phyloP scores from a whole-genome alignment of 2,888 invertebrate genomes.

The Drosophila maculinotata region DNA sequence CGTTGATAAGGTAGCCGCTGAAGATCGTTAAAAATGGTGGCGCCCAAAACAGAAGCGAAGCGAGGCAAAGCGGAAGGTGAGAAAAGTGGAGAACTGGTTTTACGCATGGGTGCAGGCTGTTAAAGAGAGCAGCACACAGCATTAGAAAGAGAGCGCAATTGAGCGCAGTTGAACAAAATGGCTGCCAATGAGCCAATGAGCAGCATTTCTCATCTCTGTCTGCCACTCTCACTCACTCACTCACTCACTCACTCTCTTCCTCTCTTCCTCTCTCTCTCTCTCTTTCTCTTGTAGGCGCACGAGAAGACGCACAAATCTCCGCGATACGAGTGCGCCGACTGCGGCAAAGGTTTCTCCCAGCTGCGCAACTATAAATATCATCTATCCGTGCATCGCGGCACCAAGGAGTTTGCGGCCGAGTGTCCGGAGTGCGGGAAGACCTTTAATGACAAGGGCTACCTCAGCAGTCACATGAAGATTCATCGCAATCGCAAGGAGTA shows the following conservation, averaged over 20 bases:
- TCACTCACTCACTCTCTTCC: neutral
- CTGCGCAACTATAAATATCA: conserved; percentile 94
- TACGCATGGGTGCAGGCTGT: conserved; percentile 74
- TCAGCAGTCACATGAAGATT: conserved; percentile 94
- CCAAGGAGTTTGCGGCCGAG: conserved; percentile 90
- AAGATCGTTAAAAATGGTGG: conserved; percentile 71
- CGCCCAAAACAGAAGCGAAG: conserved; percentile 63
- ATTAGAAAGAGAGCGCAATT: conserved; percentile 58
- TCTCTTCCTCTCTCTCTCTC: neutral
- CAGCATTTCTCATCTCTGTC: conserved; percentile 14
- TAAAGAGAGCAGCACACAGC: conserved; percentile 4
- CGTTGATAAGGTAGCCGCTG: conserved; percentile 17
- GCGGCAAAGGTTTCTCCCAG: conserved; percentile 93
- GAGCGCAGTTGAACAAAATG: conserved; percentile 65
- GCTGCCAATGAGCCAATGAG: conserved; percentile 54
- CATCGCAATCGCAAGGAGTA: conserved; percentile 93
- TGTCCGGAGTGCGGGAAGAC: conserved; percentile 92
- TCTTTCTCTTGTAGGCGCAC: conserved; percentile 77
- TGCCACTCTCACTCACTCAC: neutral
- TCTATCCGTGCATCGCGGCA: conserved; percentile 92
- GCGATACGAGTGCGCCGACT: conserved; percentile 90
- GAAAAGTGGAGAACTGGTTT: conserved; percentile 63
- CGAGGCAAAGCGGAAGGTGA: neutral
- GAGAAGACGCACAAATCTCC: conserved; percentile 85
- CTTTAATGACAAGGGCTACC: conserved; percentile 93